Evolutionary conservation across 2,797 vertebrate genomes (phyloP), one percentile per base, ranked within the genome.

Genomic region (Eurystomus glaucurus): DNA sequence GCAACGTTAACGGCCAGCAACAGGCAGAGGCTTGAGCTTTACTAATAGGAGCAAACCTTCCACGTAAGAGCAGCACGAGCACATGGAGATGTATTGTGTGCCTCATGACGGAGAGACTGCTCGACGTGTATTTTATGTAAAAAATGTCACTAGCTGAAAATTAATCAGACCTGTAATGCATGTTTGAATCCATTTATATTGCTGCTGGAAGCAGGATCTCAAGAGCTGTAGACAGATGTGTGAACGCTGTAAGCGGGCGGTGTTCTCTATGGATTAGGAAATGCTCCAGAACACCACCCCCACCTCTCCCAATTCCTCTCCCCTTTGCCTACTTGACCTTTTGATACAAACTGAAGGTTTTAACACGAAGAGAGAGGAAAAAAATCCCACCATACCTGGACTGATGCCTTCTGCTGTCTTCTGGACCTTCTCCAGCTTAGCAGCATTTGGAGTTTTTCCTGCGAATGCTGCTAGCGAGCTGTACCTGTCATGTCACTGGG

Each of bases 101-200:
- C 80, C 35, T 29, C 52, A 16, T 20, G 72, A 66, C 70, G 41
- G 50, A 48, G 48, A 71, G 80, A 70, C 85, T 77, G 50, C 80
- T 88, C 74, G 80, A 78, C 52, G 45, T 45, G 69, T 68, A 43
- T 91, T 94, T 96, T 78, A 68, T 83, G 86, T 75, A n/a, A 43
- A 69, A 94, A 96, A 71, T 85, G 89, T 75, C 84, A 81, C 45
- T 58, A 82, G 81, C 87, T 60, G 74, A 51, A 89, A 95, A 86
- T 88, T 71, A 84, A 93, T 84, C 90, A 93, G 91, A 60, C 65
- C 80, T 69, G 72, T 88, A 93, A 84, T 81, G 72, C 62, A 16
- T 68, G 52, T 86, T 88, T 70, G 83, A 84, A 83, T 97, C 71
- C 71, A 83, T 80, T 94, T 69, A 48, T 83, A n/a, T 66, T 85